These are phyloP conservation scores for Malthinus flaveolus DNA, from an alignment of 2,888 invertebrate genomes.

Conservation along the genomic window DNA sequence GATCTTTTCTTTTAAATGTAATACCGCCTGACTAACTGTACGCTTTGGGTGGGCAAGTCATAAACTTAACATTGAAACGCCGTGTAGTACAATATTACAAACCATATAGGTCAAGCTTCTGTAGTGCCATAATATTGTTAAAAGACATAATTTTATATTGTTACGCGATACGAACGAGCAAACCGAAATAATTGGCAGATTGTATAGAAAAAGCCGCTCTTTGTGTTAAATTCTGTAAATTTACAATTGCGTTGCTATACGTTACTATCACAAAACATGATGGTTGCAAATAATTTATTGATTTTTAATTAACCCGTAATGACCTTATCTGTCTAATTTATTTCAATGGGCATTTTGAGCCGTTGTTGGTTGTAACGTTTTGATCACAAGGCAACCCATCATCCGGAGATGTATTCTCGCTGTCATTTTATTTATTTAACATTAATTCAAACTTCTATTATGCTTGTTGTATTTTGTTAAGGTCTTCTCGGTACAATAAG, in stretches of 20 bases:
- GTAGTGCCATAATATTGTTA: conserved; percentile 5
- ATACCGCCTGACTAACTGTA: conserved; percentile 13
- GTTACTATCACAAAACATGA: background rate
- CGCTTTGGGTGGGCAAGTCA: conserved; percentile 32
- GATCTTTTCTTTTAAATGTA: conserved; percentile 27
- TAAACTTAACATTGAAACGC: conserved; percentile 29
- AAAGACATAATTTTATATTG: conserved; percentile 1
- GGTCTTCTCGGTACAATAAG: no score
- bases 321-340: background rate
- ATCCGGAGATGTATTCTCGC: no score
- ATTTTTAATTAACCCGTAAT: conserved; percentile 3
- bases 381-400: background rate
- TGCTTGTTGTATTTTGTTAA: no score
- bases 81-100: conserved; percentile 24
- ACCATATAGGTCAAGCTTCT: conserved; percentile 13
- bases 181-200: background rate
- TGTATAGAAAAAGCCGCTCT: no score
- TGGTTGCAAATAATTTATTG: background rate
- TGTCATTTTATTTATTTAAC: no score
- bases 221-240: no score
- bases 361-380: background rate
- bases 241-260: no score
- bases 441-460: no score
- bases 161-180: background rate
- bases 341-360: background rate